These are phyloP conservation scores for Poeciliopsis presidionis DNA, from an alignment of 2,797 vertebrate species.

Conservation along the genomic window DNA sequence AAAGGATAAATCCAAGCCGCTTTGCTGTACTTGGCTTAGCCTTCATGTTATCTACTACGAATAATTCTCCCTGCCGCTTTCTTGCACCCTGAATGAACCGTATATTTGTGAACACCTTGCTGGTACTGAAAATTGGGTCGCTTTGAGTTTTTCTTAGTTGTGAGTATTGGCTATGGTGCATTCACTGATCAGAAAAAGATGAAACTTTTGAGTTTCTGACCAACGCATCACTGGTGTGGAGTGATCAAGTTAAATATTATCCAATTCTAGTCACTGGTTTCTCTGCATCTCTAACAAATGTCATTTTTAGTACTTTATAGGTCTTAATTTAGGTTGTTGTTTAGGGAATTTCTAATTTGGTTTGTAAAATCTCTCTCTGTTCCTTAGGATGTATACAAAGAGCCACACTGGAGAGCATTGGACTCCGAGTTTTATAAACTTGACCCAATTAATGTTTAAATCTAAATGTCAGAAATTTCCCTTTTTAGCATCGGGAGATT, in stretches of 20 bases:
- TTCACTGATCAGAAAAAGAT: slow-evolving; percentile 2
- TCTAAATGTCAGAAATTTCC: background rate
- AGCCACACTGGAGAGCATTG: background rate
- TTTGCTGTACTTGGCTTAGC: background rate
- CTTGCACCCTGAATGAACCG: background rate
- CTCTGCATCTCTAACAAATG: background rate
- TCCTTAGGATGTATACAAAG: background rate
- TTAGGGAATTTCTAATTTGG: background rate
- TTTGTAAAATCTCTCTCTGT: background rate
- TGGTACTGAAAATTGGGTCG: background rate
- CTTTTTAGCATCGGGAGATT: background rate
- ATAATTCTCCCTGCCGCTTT: background rate
- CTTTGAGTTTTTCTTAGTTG: background rate
- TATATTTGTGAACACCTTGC: background rate
- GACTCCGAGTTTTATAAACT: background rate
- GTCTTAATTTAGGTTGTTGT: background rate
- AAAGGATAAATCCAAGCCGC: background rate
- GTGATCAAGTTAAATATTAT: background rate
- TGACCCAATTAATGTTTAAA: background rate
- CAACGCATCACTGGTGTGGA: background rate
- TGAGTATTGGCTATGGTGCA: background rate
- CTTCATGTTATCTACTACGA: background rate
- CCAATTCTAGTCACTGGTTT: background rate
- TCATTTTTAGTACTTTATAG: background rate
- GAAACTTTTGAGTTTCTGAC: background rate